Evolutionary conservation across 2,888 invertebrate species (phyloP), one percentile per base, ranked within the genome.

Genomic region (Trachelus stipa): DNA sequence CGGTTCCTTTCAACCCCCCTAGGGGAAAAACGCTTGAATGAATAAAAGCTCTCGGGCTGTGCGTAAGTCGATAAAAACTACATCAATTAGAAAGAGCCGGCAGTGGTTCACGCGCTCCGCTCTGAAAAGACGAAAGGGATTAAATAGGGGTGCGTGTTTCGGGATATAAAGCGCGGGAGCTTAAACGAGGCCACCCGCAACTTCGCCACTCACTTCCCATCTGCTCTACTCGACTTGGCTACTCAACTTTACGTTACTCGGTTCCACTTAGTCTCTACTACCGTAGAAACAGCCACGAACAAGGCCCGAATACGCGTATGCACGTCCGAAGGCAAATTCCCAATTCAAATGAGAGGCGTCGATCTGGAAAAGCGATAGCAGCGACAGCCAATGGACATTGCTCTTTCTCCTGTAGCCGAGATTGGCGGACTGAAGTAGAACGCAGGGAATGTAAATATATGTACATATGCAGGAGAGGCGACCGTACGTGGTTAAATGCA

Each of bases 1-100:
- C 87, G 90, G 90, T 90, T 90, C 89, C 90, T 90, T 90, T 90
- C 88, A 89, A 86, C 73, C 79, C 78, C 77, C 73, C 83, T 3
- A 83, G 81, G 84, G 74, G 85, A 87, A 88, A 84, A 85, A 83
- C 86, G 83, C 81, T 83, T 85, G 88, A 88, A 88, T 89, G 90
- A 90, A 89, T 90, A 90, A 71, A 78, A 56, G 76, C 75, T 56
- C 75, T 56, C 73, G 69, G 69, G 56, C 35, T 71, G 86, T 87
- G 87, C 85, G 85, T 85, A 85, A 85, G 86, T 87, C 85, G 87
- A 88, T 88, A 88, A 89, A 89, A 89, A 89, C 85, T 87, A 87
- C 89, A 87, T 87, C 87, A 89, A 89, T 89, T 90, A 89, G 86
- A 89, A 84, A 79, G 82, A 82, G 83, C 84, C 82, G 85, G 80